Evolutionary conservation across 1,140 invertebrate species (phyloP), one percentile per base, ranked within the genome.

Genomic region (Pteromalus puparum): DNA sequence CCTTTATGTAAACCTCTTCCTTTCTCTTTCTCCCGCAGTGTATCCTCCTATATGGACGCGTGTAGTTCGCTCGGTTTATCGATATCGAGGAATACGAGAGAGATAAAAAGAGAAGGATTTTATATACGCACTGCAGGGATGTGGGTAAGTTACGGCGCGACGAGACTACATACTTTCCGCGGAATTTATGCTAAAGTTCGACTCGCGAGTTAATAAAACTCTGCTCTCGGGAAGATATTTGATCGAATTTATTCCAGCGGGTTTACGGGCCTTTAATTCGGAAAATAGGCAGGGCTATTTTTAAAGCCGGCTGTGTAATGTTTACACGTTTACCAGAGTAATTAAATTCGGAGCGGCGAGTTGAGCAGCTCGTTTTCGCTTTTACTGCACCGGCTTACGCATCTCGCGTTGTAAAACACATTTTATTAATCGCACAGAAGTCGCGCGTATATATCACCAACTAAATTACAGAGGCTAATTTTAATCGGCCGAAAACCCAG

Each of bases 1-100:
- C 68, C 80, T 80, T 84, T 84, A 84, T 84, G 83, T 70, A 84
- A 84, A 84, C 38, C 2, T 34, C 21, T 67, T 4, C 5, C 30
- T 53, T 12, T 13, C n/a, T 48, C 42, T 76, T 21, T 72, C 24
- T 72, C 28, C 15, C 12, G 7, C 68, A 7, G 38, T 34, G 18
- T 28, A 21, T 28, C 15, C 13, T n/a, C n/a, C 7, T 72, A 15
- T 70, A 70, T 53, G 9, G 1, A 42, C 10, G 38, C 38, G 1
- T 53, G 53, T 7, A 61, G n/a, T 70, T 24, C 68, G 68, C 38
- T 34, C 38, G 73, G 5, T 26, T 82, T 61, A 74, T 82, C 70
- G 73, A 82, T 82, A 34, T 34, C 18, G n/a, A 6, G 30, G 18
- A 80, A 42, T 10, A n/a, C n/a, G n/a, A n/a, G n/a, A n/a, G 67